Base-by-base conservation (phyloP, 1,140 invertebrate genomes). In the Rhyzopertha dominica region DNA sequence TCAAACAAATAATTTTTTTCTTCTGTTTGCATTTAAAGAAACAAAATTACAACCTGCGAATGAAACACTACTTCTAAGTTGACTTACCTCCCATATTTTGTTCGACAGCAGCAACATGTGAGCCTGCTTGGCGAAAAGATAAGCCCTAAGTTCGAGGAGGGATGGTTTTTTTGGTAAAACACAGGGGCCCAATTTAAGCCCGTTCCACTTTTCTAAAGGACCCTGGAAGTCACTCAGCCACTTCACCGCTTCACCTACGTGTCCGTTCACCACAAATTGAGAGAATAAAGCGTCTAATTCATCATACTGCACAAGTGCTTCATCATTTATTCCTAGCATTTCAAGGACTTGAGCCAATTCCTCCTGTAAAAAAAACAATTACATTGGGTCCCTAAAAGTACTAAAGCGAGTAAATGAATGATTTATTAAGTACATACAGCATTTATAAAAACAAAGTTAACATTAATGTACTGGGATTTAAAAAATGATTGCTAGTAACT, bases 261-360 rank as follows among this genome's bases (percentile, higher is more conserved):
- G 84, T 30, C 89, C 90, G 73, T 95, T 95, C 43, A 94, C 79
- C 25, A 97, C 82, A 74, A 95, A 96, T 72, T 97, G 93, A 8
- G 93, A 93, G 69, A 98, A 97, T 35, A 97, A 76, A 39, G 94
- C 94, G 76, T 97, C 94, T 54, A 97, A 71, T 74, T 97, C 94
- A 73, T 98, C 94, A 71, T 97, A 98, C 61, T 97, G 94, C 32
- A 97, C 85, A 45, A 98, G 70, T 17, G 94, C 90, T 73, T 98
- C 94, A 57, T 95, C 92, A 67, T 88, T 83, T 34, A 98, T 72
- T 43, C 90, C 90, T 47, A 98, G 70, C 82, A 95, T 94, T 77
- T 95, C 88, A 54, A 95, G 79, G 45, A 93, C 87, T 74, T 95
- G 90, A 36, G 92, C 94, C 53, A 98, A 74, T 75, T 97, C 90